These are phyloP conservation scores for Chelon labrosus DNA, from an alignment of 2,797 vertebrate genomes.

Conservation along the genomic window DNA sequence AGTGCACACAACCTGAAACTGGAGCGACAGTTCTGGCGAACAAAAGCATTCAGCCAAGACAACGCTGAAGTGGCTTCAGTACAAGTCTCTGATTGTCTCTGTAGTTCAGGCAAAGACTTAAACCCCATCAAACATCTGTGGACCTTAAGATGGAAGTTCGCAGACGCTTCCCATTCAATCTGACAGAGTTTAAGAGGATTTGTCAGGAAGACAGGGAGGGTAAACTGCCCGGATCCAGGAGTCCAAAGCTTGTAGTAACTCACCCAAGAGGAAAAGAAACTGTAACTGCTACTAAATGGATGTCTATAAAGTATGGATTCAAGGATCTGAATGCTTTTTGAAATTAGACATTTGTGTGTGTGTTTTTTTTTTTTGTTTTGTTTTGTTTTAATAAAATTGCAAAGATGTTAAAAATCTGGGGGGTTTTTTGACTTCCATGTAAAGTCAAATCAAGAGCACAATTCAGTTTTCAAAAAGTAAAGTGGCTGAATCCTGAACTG, in stretches of 20 bases:
- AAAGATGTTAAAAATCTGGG: no score
- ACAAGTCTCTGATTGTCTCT: neutral
- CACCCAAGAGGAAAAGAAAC: neutral
- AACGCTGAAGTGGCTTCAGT: neutral
- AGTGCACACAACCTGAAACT: neutral
- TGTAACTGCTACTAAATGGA: neutral
- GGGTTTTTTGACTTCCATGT: neutral
- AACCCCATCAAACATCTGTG: conserved; percentile 11
- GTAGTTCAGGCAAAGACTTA: conserved; percentile 1
- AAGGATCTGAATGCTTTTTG: neutral
- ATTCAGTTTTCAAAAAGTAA: neutral
- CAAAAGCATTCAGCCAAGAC: neutral
- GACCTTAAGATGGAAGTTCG: conserved; percentile 6
- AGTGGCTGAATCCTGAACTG: neutral
- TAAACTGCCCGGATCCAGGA: neutral
- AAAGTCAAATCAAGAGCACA: neutral
- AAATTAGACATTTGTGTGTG: no score
- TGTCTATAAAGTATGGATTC: neutral
- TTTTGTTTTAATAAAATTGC: no score
- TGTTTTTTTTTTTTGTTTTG: neutral
- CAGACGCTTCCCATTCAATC: neutral
- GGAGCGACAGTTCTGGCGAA: neutral
- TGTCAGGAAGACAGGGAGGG: neutral
- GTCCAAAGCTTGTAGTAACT: neutral
- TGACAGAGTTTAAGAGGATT: neutral